Evolutionary conservation across 2,888 invertebrate species (phyloP).

Genomic region (Phlogophora meticulosa): DNA sequence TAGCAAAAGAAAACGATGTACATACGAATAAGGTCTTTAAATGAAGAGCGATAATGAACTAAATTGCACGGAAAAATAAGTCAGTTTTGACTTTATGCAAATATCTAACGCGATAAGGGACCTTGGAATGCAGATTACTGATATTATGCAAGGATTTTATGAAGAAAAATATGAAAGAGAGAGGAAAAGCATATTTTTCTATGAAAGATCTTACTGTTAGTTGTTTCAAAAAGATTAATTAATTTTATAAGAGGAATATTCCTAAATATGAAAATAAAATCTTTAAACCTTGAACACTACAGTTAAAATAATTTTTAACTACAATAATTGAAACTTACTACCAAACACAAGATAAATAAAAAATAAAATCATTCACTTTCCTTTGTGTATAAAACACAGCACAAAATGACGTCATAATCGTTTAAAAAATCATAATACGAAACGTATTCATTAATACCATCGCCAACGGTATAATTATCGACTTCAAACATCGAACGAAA

Average conservation of each 20-base stretch:
- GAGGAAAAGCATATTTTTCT: not conserved
- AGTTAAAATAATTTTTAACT: no score
- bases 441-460: conserved; percentile 34
- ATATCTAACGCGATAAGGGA: not conserved
- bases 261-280: not conserved
- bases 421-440: conserved; percentile 41
- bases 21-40: conserved; percentile 36
- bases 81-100: conserved; percentile 8
- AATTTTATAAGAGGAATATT: no score
- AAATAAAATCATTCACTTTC: conserved; percentile 1
- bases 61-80: not conserved
- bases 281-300: no score
- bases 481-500: conserved; percentile 45
- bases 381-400: conserved; percentile 45
- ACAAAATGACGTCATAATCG: conserved; percentile 24
- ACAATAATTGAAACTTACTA: not conserved
- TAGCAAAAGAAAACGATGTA: conserved; percentile 1
- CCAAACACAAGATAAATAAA: conserved; percentile 5
- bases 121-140: conserved; percentile 16
- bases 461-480: conserved; percentile 41
- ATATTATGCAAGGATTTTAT: not conserved
- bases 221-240: no score
- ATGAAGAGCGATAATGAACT: not conserved
- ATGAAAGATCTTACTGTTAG: no score
- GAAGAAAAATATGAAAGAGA: not conserved